Conservation (phyloP, 2,113 vertebrate genomes). For the Diadophis punctatus region DNA sequence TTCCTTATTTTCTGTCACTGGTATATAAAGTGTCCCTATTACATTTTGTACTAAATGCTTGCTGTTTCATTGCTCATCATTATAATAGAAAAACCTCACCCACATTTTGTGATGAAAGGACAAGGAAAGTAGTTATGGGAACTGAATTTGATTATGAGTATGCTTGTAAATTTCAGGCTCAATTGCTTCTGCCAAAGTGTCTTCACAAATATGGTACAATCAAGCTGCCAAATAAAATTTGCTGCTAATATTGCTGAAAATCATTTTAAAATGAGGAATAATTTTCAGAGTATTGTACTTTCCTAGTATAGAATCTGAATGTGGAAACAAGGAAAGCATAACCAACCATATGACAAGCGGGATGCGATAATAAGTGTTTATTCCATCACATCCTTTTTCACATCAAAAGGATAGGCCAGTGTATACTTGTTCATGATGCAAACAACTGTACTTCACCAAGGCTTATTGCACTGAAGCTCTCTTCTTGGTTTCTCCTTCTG, state of each 20-base stretch:
- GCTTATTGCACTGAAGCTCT: background rate
- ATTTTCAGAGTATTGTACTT: constrained; percentile 10
- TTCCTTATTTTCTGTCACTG: background rate
- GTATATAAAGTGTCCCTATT: background rate
- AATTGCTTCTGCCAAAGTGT: background rate
- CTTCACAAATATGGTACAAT: constrained; percentile 4
- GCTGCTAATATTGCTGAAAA: constrained; percentile 3
- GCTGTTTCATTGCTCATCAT: background rate
- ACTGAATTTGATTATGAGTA: constrained; percentile 18
- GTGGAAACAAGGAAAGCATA: background rate
- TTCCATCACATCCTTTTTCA: background rate
- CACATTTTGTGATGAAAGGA: constrained; percentile 6
- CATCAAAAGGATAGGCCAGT: background rate
- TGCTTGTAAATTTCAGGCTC: constrained; percentile 4
- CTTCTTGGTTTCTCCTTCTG: background rate
- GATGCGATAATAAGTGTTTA: background rate
- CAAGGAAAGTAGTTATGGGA: constrained; percentile 2
- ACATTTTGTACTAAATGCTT: constrained; percentile 4
- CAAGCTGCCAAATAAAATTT: constrained; percentile 14
- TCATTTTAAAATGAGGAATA: constrained; percentile 25
- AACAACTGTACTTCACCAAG: background rate
- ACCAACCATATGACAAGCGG: background rate
- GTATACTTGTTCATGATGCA: background rate
- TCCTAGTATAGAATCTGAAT: constrained; percentile 4
- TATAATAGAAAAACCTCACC: background rate